Evolutionary conservation across 2,797 vertebrate species (phyloP).

Genomic region (Sebastes hubbsi): DNA sequence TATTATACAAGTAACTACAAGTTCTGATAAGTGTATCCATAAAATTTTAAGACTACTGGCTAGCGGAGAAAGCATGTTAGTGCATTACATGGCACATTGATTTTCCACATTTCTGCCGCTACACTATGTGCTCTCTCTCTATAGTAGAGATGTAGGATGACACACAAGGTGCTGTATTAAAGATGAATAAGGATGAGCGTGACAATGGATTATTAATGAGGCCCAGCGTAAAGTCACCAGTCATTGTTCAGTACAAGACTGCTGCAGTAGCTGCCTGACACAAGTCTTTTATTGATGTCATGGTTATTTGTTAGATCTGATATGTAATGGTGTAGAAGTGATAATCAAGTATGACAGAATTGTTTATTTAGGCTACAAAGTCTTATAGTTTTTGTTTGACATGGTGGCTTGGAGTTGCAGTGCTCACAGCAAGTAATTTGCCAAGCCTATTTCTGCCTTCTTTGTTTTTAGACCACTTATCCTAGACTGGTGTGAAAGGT

Average conservation of each 20-base stretch:
- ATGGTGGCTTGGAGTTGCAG: background rate
- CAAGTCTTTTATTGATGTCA: background rate
- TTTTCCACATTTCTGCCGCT: conserved; percentile 33
- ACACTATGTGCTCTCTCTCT: conserved; percentile 15
- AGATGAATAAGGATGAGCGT: conserved; percentile 56
- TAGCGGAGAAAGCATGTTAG: conserved; percentile 10
- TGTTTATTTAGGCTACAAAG: conserved; percentile 14
- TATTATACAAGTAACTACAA: background rate
- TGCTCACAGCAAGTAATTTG: background rate
- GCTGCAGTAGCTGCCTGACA: conserved; percentile 1
- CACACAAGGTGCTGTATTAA: conserved; percentile 38
- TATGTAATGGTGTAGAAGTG: background rate
- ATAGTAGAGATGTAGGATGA: conserved; percentile 5
- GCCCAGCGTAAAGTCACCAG: conserved; percentile 29
- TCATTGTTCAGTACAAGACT: conserved; percentile 25
- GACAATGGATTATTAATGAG: conserved; percentile 66
- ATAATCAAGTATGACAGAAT: background rate
- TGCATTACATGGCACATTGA: conserved; percentile 35
- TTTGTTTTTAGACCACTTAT: conserved; percentile 19
- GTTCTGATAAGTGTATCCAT: conserved; percentile 6
- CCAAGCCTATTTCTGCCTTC: background rate
- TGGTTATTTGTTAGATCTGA: conserved; percentile 7
- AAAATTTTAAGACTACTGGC: conserved; percentile 19
- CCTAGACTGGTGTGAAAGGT: conserved; percentile 41
- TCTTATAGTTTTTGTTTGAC: background rate